Percentiles rank a stretch among this genome's conserved stretches.
Evolutionary conservation across 2,113 vertebrate species (phyloP).

Genomic region (Drymodes brunneopygia): DNA sequence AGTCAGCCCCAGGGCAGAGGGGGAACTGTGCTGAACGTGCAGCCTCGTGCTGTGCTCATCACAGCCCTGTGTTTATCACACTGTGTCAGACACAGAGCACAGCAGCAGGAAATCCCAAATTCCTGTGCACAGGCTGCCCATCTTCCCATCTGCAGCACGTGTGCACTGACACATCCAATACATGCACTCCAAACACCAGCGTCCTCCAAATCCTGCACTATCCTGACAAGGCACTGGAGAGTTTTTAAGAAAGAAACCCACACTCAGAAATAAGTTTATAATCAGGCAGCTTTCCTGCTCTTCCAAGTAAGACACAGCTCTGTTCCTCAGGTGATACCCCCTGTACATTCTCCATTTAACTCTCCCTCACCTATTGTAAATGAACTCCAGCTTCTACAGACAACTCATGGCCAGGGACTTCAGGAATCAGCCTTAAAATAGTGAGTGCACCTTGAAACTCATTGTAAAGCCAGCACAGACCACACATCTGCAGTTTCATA

Average conservation of each 20-base stretch:
- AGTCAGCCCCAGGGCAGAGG: background rate
- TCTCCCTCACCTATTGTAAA: background rate
- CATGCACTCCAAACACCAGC: background rate
- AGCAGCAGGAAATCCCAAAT: background rate
- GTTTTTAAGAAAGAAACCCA: background rate
- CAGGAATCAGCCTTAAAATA: background rate
- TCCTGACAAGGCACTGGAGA: background rate
- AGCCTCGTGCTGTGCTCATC: background rate
- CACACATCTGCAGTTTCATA: background rate
- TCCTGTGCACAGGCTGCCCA: background rate
- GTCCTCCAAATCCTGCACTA: background rate
- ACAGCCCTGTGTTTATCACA: background rate
- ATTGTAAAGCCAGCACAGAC: background rate
- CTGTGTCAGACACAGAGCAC: background rate
- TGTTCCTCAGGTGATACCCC: background rate
- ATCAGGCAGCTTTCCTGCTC: background rate
- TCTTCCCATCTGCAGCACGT: background rate
- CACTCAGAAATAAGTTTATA: background rate
- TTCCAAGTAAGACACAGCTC: background rate
- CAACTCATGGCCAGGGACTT: background rate
- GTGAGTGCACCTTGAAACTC: background rate
- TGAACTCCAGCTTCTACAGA: background rate
- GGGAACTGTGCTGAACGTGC: rapidly evolving
- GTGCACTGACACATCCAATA: background rate
- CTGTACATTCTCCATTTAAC: background rate